Base-by-base conservation (phyloP, 2,888 invertebrate genomes). In the Terebella lapidaria region DNA sequence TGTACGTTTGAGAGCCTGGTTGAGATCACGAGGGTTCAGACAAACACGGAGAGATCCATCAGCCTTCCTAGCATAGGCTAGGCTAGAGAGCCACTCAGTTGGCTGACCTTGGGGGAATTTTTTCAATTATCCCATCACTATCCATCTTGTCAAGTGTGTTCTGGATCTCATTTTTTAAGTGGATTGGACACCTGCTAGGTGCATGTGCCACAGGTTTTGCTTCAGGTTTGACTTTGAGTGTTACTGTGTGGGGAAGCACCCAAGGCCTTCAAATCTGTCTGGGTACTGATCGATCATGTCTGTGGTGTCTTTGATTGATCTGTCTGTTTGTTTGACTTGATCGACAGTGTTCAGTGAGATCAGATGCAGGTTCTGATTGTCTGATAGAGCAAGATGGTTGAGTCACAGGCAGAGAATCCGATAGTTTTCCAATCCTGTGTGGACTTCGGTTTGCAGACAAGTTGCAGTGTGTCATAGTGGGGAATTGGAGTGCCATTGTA, bases 11-110 rank as follows among this genome's bases (percentile, higher is more conserved):
- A 64, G 26, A 15, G 46, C 51, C 29, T 4, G 2, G 25, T 62
- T 62, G 28, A 62, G 54, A 22, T 62, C 49, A 18, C 42, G 25
- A 2, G 60, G 62, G 29, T 64, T 57, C n/a, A 64, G 52, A 52
- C 64, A 60, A 29, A 60, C 35, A 4, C 60, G 22, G 18, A 62
- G 26, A 28, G 26, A 24, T 18, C 62, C 62, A 52, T 52, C 54
- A 15, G 46, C 18, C 27, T 60, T 60, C 26, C 47, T 42, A 10
- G 30, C 27, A 28, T 54, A 57, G 18, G 54, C 61, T 1, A 61
- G 27, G 49, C 56, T 61, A 18, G 30, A 49, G 1, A 54, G 27
- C 63, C 63, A 63, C 1, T 55, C 58, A 2, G 63, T 58, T n/a
- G 51, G 57, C 51, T 59, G 54, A n/a, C 56, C 46, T 20, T 29